Conservation (phyloP, 2,888 invertebrate species). For the Apodemia hepburni region DNA sequence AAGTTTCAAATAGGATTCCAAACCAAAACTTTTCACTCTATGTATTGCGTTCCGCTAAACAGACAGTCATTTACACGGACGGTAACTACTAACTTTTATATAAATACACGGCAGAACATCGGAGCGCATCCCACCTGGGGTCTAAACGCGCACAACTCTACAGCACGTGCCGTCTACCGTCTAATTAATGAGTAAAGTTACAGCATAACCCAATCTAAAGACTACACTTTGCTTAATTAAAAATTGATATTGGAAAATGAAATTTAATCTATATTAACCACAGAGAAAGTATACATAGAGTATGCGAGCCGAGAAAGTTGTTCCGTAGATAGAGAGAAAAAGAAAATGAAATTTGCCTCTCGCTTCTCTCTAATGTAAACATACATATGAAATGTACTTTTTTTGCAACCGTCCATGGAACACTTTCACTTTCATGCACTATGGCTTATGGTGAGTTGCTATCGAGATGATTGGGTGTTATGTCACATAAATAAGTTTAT, state of each 20-base stretch:
- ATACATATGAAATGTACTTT: too few relatives aligned
- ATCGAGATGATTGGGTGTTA: too few relatives aligned
- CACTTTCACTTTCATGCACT: too few relatives aligned
- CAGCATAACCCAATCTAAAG: conserved; percentile 35
- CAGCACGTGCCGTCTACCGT: conserved; percentile 39
- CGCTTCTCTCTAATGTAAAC: too few relatives aligned
- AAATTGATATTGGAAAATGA: conserved; percentile 1
- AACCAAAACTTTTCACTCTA: conserved; percentile 35
- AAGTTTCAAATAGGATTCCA: conserved; percentile 35
- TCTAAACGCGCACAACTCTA: conserved; percentile 37
- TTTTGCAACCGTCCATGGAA: too few relatives aligned
- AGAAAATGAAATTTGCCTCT: too few relatives aligned
- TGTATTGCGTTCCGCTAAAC: conserved; percentile 35
- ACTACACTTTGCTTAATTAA: conserved; percentile 17
- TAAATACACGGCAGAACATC: conserved; percentile 30
- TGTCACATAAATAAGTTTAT: too few relatives aligned
- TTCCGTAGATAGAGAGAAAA: too few relatives aligned
- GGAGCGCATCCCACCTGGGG: conserved; percentile 58
- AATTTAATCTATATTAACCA: neutral
- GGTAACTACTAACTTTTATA: conserved; percentile 31
- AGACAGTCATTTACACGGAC: conserved; percentile 40
- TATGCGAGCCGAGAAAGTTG: too few relatives aligned
- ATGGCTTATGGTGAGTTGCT: too few relatives aligned
- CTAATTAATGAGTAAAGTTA: conserved; percentile 65
- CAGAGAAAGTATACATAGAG: too few relatives aligned